phyloP scores from a whole-genome alignment of 2,113 vertebrate genomes.

The Phaethornis superciliosus region DNA sequence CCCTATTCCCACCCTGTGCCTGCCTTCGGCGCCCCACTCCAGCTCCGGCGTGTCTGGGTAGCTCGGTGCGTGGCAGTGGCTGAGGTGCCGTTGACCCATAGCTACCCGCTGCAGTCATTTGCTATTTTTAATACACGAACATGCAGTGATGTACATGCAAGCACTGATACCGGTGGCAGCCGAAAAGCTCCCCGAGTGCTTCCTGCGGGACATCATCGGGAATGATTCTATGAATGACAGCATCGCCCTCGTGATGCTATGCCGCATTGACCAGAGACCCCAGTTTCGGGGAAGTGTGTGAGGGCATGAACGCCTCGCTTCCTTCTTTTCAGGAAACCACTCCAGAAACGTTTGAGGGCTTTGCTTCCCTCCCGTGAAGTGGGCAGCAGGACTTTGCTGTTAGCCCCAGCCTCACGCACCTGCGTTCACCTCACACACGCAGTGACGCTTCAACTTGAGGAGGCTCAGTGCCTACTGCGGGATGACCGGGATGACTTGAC shows the following conservation, averaged over 20 bases:
- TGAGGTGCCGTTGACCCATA: neutral
- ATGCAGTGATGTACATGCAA: neutral
- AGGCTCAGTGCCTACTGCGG: accelerated
- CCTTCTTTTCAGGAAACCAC: neutral
- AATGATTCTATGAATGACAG: too few species aligned
- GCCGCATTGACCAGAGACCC: neutral
- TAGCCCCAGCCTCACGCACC: neutral
- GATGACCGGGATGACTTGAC: accelerated
- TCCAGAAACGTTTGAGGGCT: neutral
- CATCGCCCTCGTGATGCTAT: neutral
- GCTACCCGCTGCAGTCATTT: neutral
- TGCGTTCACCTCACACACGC: too few species aligned
- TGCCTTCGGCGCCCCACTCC: neutral
- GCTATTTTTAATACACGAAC: neutral
- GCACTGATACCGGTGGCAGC: neutral
- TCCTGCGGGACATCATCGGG: neutral
- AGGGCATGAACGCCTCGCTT: neutral
- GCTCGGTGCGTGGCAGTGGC: neutral
- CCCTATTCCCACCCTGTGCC: neutral
- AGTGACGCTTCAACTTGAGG: accelerated
- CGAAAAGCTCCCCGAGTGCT: neutral
- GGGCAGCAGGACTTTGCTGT: neutral
- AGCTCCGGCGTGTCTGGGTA: neutral
- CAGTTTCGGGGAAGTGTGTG: too few species aligned
- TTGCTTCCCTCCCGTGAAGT: neutral